These are phyloP conservation scores for Mustela lutreola DNA, from an alignment of 2,113 vertebrate species.

Conservation along the genomic window DNA sequence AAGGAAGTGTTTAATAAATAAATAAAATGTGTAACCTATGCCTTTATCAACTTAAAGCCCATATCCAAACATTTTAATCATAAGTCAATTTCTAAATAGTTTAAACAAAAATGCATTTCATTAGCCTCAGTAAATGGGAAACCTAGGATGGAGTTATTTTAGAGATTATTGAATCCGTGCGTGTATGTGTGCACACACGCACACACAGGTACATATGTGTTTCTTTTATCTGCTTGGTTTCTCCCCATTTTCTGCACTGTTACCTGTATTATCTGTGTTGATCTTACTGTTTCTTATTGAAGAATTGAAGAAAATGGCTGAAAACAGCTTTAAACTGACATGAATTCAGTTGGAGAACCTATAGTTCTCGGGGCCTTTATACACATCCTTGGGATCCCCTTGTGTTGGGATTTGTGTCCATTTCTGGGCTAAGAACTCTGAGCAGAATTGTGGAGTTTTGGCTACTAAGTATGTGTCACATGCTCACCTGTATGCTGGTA, in stretches of 20 bases:
- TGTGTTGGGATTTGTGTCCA: not conserved
- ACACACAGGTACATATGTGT: not conserved
- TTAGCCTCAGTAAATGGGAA: not conserved
- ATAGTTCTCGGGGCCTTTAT: not conserved
- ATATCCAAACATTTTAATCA: not conserved
- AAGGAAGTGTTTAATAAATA: conserved; percentile 18
- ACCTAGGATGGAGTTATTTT: not conserved
- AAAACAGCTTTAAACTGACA: not conserved
- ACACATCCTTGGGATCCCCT: not conserved
- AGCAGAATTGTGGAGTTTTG: not conserved
- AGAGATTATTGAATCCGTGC: not conserved
- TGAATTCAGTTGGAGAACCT: not conserved
- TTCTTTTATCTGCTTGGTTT: not conserved
- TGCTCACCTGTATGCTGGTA: not conserved
- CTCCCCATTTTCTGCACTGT: not conserved
- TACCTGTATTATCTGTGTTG: not conserved
- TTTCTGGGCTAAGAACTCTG: not conserved
- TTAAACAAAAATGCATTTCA: conserved; percentile 25
- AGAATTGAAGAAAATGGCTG: not conserved
- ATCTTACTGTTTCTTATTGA: not conserved
- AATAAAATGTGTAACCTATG: not conserved
- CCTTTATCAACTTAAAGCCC: not conserved
- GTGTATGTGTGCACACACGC: too few relatives aligned
- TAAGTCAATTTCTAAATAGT: not conserved
- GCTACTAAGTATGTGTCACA: not conserved